Base-by-base conservation (phyloP, 2,113 vertebrate genomes). In the Saccopteryx bilineata region DNA sequence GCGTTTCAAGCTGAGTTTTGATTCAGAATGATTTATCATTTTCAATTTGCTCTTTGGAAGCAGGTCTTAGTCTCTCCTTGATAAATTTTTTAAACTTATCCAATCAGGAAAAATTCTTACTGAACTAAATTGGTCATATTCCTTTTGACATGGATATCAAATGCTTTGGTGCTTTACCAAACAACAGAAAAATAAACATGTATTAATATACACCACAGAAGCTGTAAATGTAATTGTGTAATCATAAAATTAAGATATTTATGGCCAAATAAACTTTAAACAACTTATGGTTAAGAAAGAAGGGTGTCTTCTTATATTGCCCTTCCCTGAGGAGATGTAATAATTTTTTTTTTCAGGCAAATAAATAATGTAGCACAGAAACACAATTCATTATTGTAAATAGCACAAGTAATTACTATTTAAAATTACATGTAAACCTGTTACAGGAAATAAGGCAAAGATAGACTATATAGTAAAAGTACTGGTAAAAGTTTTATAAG, bases 1-100 rank as follows among this genome's bases (percentile, higher is more conserved):
- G 5, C 80, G 33, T 69, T 93, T 93, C 48, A 82, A 66, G 52
- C 75, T 85, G n/a, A 83, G 83, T 87, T 93, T n/a, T 82, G 68
- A 85, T 85, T 88, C 23, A 39, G 60, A 95, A 84, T 76, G 56
- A 91, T 68, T 90, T 83, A 1, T 50, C 66, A 5, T 69, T 86
- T 78, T 82, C 23, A 39, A 21, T 76, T 89, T 88, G 61, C 8
- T 93, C 19, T 82, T 91, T 93, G 39, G 28, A 91, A 83, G 8
- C 7, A 68, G 28, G n/a, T 92, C 12, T 28, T 88, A 50, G 33
- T 80, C 82, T 93, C 13, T 10, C 17, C 54, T 10, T 71, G 60
- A 90, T 52, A 39, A 86, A 93, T 86, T 88, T 74, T 85, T 33
- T 89, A 56, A 93, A 91, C 28, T 69, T 91, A 61, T 18, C 28